These are phyloP conservation scores for Meleagris gallopavo DNA, from an alignment of 2,113 vertebrate species.

Conservation along the genomic window DNA sequence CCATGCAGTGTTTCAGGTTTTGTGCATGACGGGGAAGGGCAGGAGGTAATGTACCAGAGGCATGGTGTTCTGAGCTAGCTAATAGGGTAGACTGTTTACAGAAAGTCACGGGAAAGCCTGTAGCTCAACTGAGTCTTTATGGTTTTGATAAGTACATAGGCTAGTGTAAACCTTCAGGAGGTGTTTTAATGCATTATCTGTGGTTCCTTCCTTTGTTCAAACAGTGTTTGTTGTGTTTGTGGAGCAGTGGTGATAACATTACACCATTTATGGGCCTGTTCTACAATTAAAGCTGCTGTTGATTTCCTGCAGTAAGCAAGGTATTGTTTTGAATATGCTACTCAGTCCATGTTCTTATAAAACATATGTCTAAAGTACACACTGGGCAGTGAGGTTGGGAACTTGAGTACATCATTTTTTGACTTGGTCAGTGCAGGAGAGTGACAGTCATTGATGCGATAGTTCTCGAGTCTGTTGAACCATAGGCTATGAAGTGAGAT, in stretches of 20 bases:
- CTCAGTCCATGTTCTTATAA: neutral
- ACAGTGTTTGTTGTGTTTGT: neutral
- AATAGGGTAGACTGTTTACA: neutral
- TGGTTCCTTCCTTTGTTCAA: neutral
- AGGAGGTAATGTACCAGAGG: neutral
- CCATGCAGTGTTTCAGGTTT: neutral
- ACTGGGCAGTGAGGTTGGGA: neutral
- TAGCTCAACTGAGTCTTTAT: neutral
- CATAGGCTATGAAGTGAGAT: rapidly evolving
- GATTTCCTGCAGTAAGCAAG: neutral
- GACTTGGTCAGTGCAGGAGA: neutral
- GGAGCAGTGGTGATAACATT: neutral
- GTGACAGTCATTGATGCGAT: neutral
- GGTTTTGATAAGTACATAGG: neutral
- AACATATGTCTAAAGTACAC: neutral
- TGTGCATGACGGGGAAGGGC: neutral
- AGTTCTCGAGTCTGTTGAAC: neutral
- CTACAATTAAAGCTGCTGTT: neutral
- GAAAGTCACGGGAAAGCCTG: neutral
- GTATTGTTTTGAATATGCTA: neutral
- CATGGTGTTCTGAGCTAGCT: neutral
- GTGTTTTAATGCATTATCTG: neutral
- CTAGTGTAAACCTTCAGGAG: neutral
- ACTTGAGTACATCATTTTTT: neutral
- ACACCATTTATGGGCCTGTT: neutral